Percentiles rank a stretch among this genome's conserved stretches.
Evolutionary conservation across 2,888 invertebrate genomes (phyloP).

Genomic region (Xylophagus ater): DNA sequence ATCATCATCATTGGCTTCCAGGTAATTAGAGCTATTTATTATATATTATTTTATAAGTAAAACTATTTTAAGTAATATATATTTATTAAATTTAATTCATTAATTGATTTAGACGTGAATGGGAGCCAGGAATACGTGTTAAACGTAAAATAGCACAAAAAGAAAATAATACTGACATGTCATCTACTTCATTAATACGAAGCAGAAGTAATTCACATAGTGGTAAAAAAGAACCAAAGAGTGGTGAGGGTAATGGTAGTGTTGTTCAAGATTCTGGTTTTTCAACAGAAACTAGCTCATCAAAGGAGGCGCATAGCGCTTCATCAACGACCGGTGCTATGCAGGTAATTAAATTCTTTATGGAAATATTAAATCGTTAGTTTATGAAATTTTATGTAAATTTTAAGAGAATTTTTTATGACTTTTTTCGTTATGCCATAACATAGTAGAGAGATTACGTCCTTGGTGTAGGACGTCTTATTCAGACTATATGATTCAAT

Average conservation of each 20-base stretch:
- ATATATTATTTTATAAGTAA: constrained; percentile 16
- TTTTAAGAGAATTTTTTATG: no score
- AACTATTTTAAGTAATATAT: constrained; percentile 17
- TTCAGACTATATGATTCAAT: no score
- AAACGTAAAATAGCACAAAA: constrained; percentile 46
- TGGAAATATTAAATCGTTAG: no score
- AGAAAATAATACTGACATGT: constrained; percentile 26
- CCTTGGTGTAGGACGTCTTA: no score
- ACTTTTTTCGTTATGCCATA: no score
- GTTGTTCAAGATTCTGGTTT: constrained; percentile 77
- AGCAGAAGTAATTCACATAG: constrained; percentile 55
- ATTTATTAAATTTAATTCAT: constrained; percentile 6
- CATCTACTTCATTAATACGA: constrained; percentile 41
- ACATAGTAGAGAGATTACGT: no score
- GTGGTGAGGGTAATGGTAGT: constrained; percentile 46
- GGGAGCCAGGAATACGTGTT: constrained; percentile 72
- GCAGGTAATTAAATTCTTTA: constrained; percentile 30
- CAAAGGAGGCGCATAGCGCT: constrained; percentile 64
- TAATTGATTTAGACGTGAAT: constrained; percentile 45
- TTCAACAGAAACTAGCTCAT: constrained; percentile 78
- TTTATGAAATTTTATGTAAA: no score
- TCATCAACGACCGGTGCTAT: constrained; percentile 51
- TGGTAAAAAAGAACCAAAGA: constrained; percentile 51
- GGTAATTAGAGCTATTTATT: no score
- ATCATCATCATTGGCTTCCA: constrained; percentile 35